phyloP scores from a whole-genome alignment of 1,140 invertebrate species.

The Heliconius melpomene region DNA sequence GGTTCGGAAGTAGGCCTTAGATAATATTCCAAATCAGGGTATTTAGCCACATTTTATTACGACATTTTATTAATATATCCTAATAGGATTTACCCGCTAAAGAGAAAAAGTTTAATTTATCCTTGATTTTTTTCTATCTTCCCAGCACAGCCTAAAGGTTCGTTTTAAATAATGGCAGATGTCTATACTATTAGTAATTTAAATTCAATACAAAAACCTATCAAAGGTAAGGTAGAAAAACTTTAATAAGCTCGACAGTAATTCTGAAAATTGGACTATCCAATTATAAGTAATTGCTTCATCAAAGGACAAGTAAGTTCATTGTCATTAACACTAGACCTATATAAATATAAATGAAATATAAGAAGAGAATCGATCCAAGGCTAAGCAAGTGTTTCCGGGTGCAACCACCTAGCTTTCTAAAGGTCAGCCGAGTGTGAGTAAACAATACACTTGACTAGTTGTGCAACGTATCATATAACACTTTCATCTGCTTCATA shows the following conservation, averaged over 20 bases:
- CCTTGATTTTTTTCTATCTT: not conserved
- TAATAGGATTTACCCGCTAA: too few relatives aligned
- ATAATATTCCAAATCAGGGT: too few relatives aligned
- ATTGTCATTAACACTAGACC: slow-evolving; percentile 15
- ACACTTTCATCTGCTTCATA: slow-evolving; percentile 40
- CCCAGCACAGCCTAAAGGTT: not conserved
- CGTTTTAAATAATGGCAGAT: not conserved
- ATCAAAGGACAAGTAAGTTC: slow-evolving; percentile 12
- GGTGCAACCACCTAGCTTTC: slow-evolving; percentile 44
- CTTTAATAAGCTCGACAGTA: not conserved
- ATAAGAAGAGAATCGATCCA: slow-evolving; percentile 14
- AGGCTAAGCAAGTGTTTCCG: slow-evolving; percentile 35
- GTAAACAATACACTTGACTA: slow-evolving; percentile 37
- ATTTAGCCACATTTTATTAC: too few relatives aligned
- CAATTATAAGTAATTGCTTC: not conserved
- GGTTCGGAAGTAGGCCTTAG: too few relatives aligned
- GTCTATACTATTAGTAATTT: not conserved
- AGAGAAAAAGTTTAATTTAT: not conserved
- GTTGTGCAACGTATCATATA: slow-evolving; percentile 32
- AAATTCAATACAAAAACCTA: not conserved
- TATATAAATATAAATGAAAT: not conserved
- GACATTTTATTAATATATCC: too few relatives aligned
- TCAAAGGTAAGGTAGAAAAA: not conserved
- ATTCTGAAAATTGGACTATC: not conserved
- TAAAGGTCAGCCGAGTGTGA: slow-evolving; percentile 45